Evolutionary conservation across 2,797 vertebrate genomes (phyloP).

Genomic region (Pygocentrus nattereri): DNA sequence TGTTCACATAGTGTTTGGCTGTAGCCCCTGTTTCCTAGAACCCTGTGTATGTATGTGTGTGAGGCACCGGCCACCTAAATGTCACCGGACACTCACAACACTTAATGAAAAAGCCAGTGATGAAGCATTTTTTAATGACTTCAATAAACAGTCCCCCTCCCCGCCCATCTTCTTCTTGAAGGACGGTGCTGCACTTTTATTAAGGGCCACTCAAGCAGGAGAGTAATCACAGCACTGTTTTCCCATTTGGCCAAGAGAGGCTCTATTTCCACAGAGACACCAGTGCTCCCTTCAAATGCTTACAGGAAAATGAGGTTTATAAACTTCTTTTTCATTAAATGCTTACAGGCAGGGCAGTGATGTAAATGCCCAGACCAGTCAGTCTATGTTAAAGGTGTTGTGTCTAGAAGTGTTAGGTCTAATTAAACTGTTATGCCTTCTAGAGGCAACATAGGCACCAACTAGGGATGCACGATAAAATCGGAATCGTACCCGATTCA

Average conservation of each 20-base stretch:
- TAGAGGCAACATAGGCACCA: no score
- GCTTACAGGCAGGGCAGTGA: no score
- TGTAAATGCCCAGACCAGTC: background rate
- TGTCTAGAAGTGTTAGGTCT: background rate
- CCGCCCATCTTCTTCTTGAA: background rate
- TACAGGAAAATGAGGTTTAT: background rate
- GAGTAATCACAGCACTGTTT: background rate
- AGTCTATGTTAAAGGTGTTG: background rate
- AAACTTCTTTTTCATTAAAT: background rate
- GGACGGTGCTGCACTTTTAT: background rate
- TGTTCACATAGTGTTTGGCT: background rate
- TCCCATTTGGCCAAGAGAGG: background rate
- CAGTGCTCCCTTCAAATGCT: background rate
- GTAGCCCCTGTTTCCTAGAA: conserved; percentile 39
- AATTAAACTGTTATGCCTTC: no score
- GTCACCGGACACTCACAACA: conserved; percentile 27
- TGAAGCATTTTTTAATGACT: conserved; percentile 45
- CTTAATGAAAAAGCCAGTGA: conserved; percentile 42
- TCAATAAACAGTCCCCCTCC: conserved; percentile 16
- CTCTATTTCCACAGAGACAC: background rate
- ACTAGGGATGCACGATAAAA: no score
- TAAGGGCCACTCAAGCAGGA: background rate
- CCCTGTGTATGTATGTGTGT: conserved; percentile 9
- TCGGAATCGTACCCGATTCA: no score
- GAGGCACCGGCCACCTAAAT: conserved; percentile 12